Evolutionary conservation across 1,140 invertebrate genomes (phyloP).

Genomic region (Drosophila bocqueti): DNA sequence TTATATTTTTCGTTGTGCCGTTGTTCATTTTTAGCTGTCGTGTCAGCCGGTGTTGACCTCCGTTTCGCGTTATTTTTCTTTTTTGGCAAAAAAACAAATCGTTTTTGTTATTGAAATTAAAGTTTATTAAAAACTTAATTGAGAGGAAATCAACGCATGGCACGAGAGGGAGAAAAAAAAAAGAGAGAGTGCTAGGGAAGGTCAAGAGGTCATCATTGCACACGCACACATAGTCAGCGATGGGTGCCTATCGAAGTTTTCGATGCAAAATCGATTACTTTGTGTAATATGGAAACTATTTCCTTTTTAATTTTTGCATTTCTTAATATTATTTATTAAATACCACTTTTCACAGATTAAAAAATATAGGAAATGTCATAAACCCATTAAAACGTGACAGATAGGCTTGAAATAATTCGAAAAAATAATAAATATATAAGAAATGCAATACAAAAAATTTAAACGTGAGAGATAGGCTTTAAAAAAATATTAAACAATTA

Average conservation of each 20-base stretch:
- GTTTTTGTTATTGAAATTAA: conserved; percentile 69
- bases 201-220: conserved; percentile 18
- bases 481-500: not conserved
- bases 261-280: not conserved
- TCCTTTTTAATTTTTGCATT: not conserved
- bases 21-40: conserved; percentile 65
- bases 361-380: not conserved
- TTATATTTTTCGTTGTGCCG: conserved; percentile 25
- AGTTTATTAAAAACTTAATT: conserved; percentile 77
- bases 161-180: conserved; percentile 6
- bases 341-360: not conserved
- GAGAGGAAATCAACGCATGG: conserved; percentile 49
- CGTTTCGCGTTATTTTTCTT: conserved; percentile 23
- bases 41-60: conserved; percentile 62
- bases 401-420: not conserved
- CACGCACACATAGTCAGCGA: conserved; percentile 3
- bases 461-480: not conserved
- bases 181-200: conserved; percentile 12
- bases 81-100: conserved; percentile 54
- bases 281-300: not conserved
- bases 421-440: too few species aligned
- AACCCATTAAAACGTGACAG: not conserved
- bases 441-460: not conserved
- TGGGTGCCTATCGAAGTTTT: not conserved
- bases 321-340: not conserved